Evolutionary conservation across 2,797 vertebrate species (phyloP), one percentile per base, ranked within the genome.

Genomic region (Typhlichthys subterraneus): DNA sequence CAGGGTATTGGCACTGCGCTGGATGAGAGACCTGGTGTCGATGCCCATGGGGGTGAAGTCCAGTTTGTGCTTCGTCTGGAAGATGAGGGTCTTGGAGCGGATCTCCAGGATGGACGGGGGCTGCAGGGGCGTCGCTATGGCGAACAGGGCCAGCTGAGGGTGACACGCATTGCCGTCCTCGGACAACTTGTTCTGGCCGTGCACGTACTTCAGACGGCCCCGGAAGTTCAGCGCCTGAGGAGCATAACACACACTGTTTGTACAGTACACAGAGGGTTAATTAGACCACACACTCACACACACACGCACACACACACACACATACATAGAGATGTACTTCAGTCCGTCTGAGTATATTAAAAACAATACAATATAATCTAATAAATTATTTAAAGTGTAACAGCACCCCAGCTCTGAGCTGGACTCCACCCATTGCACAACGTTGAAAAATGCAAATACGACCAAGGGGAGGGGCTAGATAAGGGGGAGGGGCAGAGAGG

Each of bases 31-130:
- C 94, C 91, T 81, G 77, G 89, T 88, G 55, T 95, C 93, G 0
- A 94, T 86, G 59, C 91, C 91, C 9, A 59, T 2, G 0, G 95
- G 93, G 1, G 94, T 93, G 78, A 96, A 96, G 82, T 96, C 94
- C 82, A 96, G 77, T 77, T 95, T 94, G 87, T 95, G 93, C 53
- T 94, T 95, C 63, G 87, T 94, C 80, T 95, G 93, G 70, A 95
- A 96, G 47, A 95, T 72, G 4, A 94, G 75, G 0, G 73, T 89
- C 69, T 95, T 93, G 5, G 88, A 88, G 47, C 67, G 70, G 77
- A 96, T 94, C 83, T 96, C 93, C 79, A 94, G 76, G 9, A 95
- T 93, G 53, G 94, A 87, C 0, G 93, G 84, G 0, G 92, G 76
- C 81, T 94, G 94, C 12, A 93, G 77, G 0, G 94, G 93, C 3